A percentile compares a stretch with the other conserved stretches of the same genome.
These are phyloP conservation scores for Vidua chalybeata DNA, from an alignment of 2,113 vertebrate species.

Conservation along the genomic window DNA sequence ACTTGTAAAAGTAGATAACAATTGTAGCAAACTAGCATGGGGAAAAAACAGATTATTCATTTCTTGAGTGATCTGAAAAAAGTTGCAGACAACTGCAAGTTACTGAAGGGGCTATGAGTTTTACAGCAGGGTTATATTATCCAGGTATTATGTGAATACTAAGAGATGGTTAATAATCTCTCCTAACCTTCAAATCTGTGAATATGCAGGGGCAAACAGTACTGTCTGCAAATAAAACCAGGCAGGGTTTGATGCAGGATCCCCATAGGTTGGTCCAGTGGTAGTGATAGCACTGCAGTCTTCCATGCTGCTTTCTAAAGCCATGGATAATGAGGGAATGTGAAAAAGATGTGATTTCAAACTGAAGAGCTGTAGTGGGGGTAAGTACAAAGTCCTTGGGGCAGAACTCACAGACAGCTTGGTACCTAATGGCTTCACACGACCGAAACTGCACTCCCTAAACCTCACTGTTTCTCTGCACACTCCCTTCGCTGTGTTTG, in stretches of 20 bases:
- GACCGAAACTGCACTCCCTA: rapidly evolving
- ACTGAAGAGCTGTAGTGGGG: neutral
- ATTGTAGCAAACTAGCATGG: neutral
- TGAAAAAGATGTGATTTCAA: neutral
- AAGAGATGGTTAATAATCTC: neutral
- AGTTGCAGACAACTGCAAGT: neutral
- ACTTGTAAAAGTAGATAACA: neutral
- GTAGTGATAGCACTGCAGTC: neutral
- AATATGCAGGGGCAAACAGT: neutral
- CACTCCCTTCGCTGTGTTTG: neutral
- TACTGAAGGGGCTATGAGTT: neutral
- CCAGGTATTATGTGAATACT: neutral
- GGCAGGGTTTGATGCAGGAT: neutral
- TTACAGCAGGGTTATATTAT: neutral
- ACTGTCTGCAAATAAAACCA: neutral
- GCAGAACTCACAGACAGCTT: neutral
- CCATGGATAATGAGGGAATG: rapidly evolving
- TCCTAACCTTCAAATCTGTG: neutral
- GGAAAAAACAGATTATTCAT: neutral
- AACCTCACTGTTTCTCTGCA: neutral
- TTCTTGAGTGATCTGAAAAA: neutral
- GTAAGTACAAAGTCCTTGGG: neutral
- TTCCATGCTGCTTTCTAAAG: neutral
- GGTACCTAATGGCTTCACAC: rapidly evolving
- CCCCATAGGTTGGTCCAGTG: neutral